Evolutionary conservation across 2,113 vertebrate genomes (phyloP).

Genomic region (Apteryx mantelli): DNA sequence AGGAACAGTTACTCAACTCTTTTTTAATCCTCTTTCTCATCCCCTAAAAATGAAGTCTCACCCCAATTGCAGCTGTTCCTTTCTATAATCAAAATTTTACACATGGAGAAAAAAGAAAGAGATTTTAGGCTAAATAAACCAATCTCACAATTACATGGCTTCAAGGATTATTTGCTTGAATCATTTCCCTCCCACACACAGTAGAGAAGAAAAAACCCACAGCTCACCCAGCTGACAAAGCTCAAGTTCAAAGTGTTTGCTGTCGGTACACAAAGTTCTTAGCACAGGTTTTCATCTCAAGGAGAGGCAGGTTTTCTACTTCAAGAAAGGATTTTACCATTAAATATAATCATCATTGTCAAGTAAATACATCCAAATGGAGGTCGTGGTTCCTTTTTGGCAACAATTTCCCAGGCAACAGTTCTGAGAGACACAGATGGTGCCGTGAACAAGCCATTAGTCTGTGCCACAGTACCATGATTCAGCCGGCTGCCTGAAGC

Average conservation of each 20-base stretch:
- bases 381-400: neutral
- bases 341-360: neutral
- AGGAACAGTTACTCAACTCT: neutral
- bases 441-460: neutral
- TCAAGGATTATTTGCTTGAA: slow-evolving; percentile 45
- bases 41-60: neutral
- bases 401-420: neutral
- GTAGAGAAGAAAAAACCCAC: neutral
- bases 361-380: neutral
- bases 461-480: neutral
- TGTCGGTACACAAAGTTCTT: neutral
- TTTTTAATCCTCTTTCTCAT: neutral
- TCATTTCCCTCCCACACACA: slow-evolving; percentile 2
- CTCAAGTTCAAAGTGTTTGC: neutral
- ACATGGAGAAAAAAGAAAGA: slow-evolving; percentile 1
- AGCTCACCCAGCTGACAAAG: slow-evolving; percentile 9
- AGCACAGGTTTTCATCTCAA: neutral
- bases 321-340: neutral
- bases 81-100: slow-evolving; percentile 50
- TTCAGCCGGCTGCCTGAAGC: neutral
- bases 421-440: neutral
- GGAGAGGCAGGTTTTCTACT: neutral
- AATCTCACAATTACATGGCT: slow-evolving; percentile 15
- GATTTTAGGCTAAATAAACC: slow-evolving; percentile 44
- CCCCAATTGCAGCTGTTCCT: slow-evolving; percentile 26